Percentiles rank a stretch among this genome's conserved stretches.
Conservation (phyloP, 2,113 vertebrate genomes). For the Ameiurus melas region DNA sequence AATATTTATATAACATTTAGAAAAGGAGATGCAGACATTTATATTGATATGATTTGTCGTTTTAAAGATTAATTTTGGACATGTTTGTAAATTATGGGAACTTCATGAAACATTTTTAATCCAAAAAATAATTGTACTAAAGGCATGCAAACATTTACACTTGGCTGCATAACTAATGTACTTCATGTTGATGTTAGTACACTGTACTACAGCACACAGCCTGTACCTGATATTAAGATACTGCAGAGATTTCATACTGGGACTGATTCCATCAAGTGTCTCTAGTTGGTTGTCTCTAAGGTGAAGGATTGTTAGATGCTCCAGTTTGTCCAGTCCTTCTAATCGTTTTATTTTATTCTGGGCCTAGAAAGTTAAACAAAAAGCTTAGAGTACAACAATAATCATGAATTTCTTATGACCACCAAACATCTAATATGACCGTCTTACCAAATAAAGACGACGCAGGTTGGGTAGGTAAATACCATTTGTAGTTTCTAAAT, state of each 20-base stretch:
- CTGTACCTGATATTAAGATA: slow-evolving; percentile 81
- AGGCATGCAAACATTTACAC: not conserved
- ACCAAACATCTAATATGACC: not conserved
- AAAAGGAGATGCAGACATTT: not conserved
- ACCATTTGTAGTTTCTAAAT: slow-evolving; percentile 78
- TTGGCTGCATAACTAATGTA: not conserved
- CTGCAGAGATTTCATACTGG: slow-evolving; percentile 81
- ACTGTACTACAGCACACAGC: not conserved
- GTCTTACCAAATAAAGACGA: slow-evolving; percentile 83
- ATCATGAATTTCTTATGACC: not conserved
- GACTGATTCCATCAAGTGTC: slow-evolving; percentile 79
- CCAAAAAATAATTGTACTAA: not conserved
- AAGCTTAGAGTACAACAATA: not conserved
- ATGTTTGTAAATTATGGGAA: not conserved
- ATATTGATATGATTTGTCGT: not conserved
- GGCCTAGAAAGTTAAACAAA: slow-evolving; percentile 68
- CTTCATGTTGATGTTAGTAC: slow-evolving; percentile 39
- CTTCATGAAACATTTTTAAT: not conserved
- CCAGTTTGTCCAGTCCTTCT: slow-evolving; percentile 78
- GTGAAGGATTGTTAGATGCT: slow-evolving; percentile 80
- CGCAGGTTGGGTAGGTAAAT: slow-evolving; percentile 81
- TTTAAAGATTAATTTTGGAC: not conserved
- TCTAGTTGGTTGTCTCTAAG: slow-evolving; percentile 87
- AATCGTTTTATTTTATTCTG: slow-evolving; percentile 80
- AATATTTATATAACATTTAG: not conserved